These are phyloP conservation scores for Scaptomyza tumidula DNA, from an alignment of 2,888 invertebrate species.

Conservation along the genomic window DNA sequence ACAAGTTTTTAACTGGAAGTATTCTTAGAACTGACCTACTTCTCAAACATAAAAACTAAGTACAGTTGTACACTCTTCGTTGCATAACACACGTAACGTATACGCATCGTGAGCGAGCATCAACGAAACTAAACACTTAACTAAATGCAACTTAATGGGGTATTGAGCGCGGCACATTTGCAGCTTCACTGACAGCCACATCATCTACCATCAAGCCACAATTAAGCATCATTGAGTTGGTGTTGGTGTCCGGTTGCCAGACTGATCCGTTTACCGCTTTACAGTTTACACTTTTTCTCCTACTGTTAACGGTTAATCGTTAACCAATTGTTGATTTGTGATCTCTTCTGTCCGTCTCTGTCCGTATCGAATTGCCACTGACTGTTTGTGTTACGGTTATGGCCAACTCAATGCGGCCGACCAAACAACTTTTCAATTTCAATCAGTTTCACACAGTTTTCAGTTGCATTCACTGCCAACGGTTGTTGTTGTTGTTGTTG, in stretches of 20 bases:
- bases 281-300: conserved; percentile 29
- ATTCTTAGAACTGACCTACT: conserved; percentile 1
- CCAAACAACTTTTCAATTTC: conserved; percentile 79
- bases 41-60: not conserved
- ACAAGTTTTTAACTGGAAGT: not conserved
- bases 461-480: conserved; percentile 46
- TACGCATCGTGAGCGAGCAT: conserved; percentile 46
- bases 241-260: conserved; percentile 71
- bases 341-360: conserved; percentile 20
- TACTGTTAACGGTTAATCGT: conserved; percentile 34
- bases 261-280: conserved; percentile 63
- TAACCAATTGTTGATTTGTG: conserved; percentile 58
- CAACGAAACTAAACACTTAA: conserved; percentile 1
- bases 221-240: conserved; percentile 60
- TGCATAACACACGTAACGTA: conserved; percentile 74
- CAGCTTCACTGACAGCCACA: conserved; percentile 41
- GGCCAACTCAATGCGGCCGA: conserved; percentile 65
- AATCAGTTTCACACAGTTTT: conserved; percentile 72
- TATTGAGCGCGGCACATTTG: conserved; percentile 64
- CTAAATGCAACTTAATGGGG: conserved; percentile 71
- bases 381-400: conserved; percentile 75
- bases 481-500: conserved; percentile 14
- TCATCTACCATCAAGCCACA: conserved; percentile 42
- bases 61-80: conserved; percentile 8
- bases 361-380: conserved; percentile 69